These are phyloP conservation scores for Alligator mississippiensis DNA, from an alignment of 2,113 vertebrate species.

Conservation along the genomic window DNA sequence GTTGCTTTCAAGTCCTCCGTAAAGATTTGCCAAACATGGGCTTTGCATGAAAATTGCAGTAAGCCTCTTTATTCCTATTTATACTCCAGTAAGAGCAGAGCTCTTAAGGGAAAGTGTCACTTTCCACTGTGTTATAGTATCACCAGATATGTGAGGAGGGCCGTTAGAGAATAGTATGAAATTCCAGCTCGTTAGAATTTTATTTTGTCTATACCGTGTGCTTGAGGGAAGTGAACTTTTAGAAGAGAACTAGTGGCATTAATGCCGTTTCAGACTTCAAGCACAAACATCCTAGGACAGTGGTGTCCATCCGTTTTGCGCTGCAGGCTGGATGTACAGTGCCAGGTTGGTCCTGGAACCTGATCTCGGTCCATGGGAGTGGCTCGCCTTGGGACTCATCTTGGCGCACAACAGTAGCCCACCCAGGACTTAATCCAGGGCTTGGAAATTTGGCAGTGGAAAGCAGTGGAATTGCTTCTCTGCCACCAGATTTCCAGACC, in stretches of 20 bases:
- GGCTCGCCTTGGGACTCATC: no score
- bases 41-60: not conserved
- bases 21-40: not conserved
- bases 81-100: not conserved
- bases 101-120: not conserved
- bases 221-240: not conserved
- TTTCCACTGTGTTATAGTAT: accelerated
- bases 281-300: not conserved
- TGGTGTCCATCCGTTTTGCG: conserved; percentile 4
- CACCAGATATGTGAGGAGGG: not conserved
- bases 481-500: no score
- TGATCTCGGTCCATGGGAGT: no score
- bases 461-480: no score
- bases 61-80: not conserved
- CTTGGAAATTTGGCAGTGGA: no score
- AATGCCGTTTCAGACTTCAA: not conserved
- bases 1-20: not conserved
- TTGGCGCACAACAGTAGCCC: no score
- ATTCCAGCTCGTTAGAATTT: no score
- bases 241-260: conserved; percentile 4
- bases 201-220: not conserved
- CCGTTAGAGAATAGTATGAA: not conserved
- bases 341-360: no score
- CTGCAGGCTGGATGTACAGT: not conserved
- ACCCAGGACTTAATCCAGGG: no score